Evolutionary conservation across 2,113 vertebrate species (phyloP).

Genomic region (Dicaeum eximium): DNA sequence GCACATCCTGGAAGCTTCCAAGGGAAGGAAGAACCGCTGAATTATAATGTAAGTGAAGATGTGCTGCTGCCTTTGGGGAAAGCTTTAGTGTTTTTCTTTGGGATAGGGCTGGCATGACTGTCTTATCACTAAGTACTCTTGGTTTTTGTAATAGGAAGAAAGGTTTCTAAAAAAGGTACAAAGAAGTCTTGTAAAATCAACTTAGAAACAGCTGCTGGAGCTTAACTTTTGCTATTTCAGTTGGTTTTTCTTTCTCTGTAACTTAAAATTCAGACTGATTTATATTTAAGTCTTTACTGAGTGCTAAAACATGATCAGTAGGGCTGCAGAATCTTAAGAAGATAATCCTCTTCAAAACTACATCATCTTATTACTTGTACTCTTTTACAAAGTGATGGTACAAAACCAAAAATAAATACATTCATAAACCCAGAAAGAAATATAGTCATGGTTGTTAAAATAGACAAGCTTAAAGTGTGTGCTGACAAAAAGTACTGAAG

Average conservation of each 20-base stretch:
- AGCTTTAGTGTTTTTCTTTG: background rate
- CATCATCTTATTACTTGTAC: background rate
- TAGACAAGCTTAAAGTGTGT: background rate
- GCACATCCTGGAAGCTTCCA: background rate
- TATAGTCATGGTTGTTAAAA: background rate
- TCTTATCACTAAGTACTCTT: background rate
- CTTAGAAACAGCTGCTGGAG: background rate
- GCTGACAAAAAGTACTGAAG: background rate
- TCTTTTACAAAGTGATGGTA: background rate
- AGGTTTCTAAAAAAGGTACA: background rate
- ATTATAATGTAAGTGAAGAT: slow-evolving; percentile 35
- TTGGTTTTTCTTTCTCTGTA: background rate
- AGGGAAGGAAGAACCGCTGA: background rate
- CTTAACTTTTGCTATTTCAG: background rate
- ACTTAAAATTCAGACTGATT: background rate
- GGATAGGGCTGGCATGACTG: background rate
- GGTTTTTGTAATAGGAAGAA: background rate
- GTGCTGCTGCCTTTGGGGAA: background rate
- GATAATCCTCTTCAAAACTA: background rate
- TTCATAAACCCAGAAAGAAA: background rate
- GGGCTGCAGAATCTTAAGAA: background rate
- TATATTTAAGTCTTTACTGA: background rate
- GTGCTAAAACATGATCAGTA: background rate
- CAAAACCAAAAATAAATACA: background rate
- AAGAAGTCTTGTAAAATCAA: background rate